Base-by-base conservation (phyloP, 2,888 invertebrate species). In the Ormyrus rosae region DNA sequence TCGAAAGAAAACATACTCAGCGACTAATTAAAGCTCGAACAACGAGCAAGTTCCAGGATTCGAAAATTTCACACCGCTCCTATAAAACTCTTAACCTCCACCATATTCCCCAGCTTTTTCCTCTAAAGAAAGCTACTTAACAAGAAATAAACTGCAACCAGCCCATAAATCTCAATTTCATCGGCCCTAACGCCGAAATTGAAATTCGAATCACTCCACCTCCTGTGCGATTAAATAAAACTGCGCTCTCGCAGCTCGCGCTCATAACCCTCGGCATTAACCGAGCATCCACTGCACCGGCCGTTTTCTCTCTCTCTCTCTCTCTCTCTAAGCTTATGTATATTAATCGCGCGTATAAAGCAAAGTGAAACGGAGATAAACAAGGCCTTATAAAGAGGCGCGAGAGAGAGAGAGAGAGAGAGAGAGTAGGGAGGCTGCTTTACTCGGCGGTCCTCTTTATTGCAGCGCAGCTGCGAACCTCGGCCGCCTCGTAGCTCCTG, bases 291-390 rank as follows among this genome's bases (percentile, higher is more conserved):
- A 34, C 4, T 34, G 34, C 4, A 45, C n/a, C 53, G 34, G 50
- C 48, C 7, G 0, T 4, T 2, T 34, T 10, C 48, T 9, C 50
- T 0, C 19, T 34, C 34, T 34, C 34, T 34, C 7, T 0, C 48
- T 9, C 50, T 0, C 19, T 6, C 0, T 13, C 1, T 11, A 13
- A 55, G 74, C 67, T 75, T 75, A 67, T 75, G 74, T 75, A 51
- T 67, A 75, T 75, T 75, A 75, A 75, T 67, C 45, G 67, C 10
- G 13, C 34, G 19, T 60, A 67, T 67, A 69, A 77, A 77, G 60
- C 60, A n/a, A 58, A 71, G 45, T 45, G 51, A 60, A 58, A 11
- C 19, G 48, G 11, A 19, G 65, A 69, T 69, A 63, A 63, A 63
- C 76, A 61, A 58, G 9, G 6, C 34, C 9, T 10, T n/a, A 72